Percentiles rank a stretch among this genome's conserved stretches.
Conservation (phyloP, 2,113 vertebrate genomes). For the Hymenochirus boettgeri region DNA sequence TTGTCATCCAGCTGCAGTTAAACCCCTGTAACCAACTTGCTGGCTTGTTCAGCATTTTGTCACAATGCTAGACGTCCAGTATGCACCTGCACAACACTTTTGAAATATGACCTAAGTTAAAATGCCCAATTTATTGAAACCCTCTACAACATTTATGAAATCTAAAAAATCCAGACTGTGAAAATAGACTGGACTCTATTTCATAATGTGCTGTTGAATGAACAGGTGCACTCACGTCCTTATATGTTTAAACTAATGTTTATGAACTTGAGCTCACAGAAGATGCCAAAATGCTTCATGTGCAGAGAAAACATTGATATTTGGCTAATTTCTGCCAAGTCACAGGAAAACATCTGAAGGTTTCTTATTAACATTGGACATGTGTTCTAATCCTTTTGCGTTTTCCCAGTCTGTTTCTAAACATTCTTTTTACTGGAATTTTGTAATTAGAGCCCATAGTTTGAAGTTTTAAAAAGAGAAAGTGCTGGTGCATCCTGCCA, state of each 20-base stretch:
- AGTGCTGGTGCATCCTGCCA: constrained; percentile 2
- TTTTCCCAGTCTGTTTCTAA: constrained; percentile 4
- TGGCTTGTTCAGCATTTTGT: no score
- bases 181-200: no score
- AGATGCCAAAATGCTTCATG: constrained; percentile 21
- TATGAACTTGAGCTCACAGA: constrained; percentile 8
- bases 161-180: no score
- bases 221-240: constrained; percentile 18
- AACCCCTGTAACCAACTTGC: no score
- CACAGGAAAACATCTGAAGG: constrained; percentile 24
- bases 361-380: not conserved
- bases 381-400: not conserved
- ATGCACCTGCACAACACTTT: no score
- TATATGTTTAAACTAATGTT: constrained; percentile 11
- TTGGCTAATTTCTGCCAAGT: constrained; percentile 19
- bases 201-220: no score
- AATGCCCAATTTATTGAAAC: no score
- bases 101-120: no score
- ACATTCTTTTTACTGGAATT: not conserved
- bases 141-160: no score
- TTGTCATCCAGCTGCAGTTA: no score
- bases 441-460: not conserved
- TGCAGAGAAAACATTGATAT: constrained; percentile 14
- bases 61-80: no score
- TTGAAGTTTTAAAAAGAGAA: not conserved